Conservation (phyloP, 2,113 vertebrate genomes). For the Motacilla tschutschensis region DNA sequence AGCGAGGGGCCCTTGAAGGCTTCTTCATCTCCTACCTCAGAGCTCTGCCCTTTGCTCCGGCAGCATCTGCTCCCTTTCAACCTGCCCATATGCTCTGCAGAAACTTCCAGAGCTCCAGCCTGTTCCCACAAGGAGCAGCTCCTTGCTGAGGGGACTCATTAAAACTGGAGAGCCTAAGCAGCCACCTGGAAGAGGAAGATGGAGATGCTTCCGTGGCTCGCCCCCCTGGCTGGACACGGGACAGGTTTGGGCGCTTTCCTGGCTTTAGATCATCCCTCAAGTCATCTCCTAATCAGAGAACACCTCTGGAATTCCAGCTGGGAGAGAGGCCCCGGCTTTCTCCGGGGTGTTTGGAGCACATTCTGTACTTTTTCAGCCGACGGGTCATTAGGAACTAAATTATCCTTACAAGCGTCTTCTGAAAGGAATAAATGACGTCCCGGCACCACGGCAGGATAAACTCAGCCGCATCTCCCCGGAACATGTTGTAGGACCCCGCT, state of each 20-base stretch:
- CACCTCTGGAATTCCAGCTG: background rate
- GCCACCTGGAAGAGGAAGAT: background rate
- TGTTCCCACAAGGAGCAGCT: background rate
- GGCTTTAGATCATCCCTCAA: background rate
- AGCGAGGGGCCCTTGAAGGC: background rate
- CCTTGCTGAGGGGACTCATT: background rate
- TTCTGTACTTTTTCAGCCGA: background rate
- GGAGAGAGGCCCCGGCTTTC: background rate
- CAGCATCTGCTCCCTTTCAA: slow-evolving; percentile 13
- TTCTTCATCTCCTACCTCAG: background rate
- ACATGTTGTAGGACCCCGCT: rapidly evolving
- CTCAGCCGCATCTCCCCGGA: rapidly evolving
- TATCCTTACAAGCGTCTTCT: background rate
- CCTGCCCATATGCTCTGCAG: background rate
- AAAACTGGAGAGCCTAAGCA: background rate
- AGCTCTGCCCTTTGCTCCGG: background rate
- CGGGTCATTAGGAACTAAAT: background rate
- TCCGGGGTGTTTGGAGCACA: background rate
- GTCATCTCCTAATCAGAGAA: background rate
- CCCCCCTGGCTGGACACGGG: no score
- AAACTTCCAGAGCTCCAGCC: background rate
- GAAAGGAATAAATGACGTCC: background rate
- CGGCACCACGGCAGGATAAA: background rate
- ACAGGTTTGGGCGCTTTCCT: rapidly evolving
- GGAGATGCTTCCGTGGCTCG: rapidly evolving